Base-by-base conservation (phyloP, 2,797 vertebrate genomes). In the Schizothorax lantsangensis region DNA sequence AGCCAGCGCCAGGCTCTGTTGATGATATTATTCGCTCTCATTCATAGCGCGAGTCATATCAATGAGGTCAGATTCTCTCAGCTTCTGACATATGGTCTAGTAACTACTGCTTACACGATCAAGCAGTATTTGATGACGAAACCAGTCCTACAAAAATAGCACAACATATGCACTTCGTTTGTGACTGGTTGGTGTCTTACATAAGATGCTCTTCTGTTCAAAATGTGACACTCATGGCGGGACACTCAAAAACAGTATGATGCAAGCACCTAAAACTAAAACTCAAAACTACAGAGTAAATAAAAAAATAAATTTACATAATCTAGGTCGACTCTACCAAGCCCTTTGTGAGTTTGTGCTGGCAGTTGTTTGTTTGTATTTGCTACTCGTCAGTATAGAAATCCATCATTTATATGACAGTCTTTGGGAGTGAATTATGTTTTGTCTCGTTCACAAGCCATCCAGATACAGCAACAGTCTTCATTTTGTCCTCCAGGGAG, bases 31-130 rank as follows among this genome's bases (percentile, higher is more conserved):
- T 64, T 82, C n/a, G 4, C 36, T 57, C 19, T 83, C 74, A 38
- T 85, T 79, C 21, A 86, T 57, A 79, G 59, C 4, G 71, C n/a
- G 12, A 86, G 62, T 83, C 75, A 49, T 52, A 85, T 78, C 40
- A 79, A 64, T 88, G 74, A 66, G 66, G 77, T 73, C 57, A 74
- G 38, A 57, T 45, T 83, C 33, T 86, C 45, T 86, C 66, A 79
- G 43, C 36, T 66, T 79, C 38, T 36, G 10, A 86, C 80, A 83
- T 83, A 83, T 83, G 73, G 40, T 78, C 33, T 77, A 66, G 57
- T 47, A 54, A 54, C 36, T 10, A 38, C 74, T 47, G 26, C 36
- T 64, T 69, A 81, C 71, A 54, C 3, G 59, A 52, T 30, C 33
- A 54, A 26, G 30, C 15, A 2, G 40, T 36, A 47, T 47, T 23